Evolutionary conservation across 1,140 invertebrate species (phyloP).

Genomic region (Apis florea): DNA sequence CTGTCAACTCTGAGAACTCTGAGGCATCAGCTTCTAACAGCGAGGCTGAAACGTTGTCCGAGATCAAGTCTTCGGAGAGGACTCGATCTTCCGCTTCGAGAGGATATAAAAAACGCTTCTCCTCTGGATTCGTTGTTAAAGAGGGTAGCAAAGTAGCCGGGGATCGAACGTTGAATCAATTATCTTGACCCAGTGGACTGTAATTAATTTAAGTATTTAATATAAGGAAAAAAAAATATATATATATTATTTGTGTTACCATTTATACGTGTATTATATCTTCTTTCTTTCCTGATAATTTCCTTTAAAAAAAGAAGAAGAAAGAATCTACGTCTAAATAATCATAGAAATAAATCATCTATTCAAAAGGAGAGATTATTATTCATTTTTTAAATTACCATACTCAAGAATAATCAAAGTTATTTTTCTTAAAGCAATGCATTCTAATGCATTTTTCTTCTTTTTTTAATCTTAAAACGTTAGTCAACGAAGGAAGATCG

Average conservation of each 20-base stretch:
- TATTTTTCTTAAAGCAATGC: no score
- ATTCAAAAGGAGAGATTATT: no score
- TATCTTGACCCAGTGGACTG: background rate
- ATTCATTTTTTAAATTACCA: no score
- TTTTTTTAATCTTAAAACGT: no score
- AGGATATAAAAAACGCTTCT: background rate
- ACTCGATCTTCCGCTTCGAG: background rate
- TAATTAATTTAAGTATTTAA: background rate
- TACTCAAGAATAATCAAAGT: no score
- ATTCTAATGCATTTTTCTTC: no score
- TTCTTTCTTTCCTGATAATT: background rate
- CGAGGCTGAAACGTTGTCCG: constrained; percentile 16
- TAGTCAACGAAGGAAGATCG: no score
- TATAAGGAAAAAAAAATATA: no score
- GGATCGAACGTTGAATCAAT: background rate
- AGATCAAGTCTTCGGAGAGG: background rate
- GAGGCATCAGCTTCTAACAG: background rate
- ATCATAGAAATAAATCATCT: no score
- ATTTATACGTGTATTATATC: background rate
- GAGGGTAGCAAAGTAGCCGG: background rate
- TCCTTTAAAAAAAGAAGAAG: no score
- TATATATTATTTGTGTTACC: no score
- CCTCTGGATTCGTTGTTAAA: background rate
- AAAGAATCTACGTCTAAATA: no score
- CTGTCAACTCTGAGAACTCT: background rate